Conservation (phyloP, 2,888 invertebrate genomes). For the Spicauda simplicius region DNA sequence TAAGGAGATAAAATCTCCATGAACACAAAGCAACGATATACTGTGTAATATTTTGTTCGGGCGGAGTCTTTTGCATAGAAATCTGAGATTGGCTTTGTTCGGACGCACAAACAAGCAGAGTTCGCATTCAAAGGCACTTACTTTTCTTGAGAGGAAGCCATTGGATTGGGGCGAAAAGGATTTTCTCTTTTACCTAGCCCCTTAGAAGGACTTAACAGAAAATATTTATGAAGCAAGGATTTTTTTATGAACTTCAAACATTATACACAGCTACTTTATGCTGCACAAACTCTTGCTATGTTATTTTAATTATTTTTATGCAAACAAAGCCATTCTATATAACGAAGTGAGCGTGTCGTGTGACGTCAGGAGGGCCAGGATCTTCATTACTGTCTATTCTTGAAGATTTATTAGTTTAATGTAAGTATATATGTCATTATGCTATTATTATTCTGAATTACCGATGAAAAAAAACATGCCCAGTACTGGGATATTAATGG, state of each 20-base stretch:
- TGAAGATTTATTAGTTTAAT: too few species aligned
- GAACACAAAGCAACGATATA: slow-evolving; percentile 67
- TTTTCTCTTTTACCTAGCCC: slow-evolving; percentile 20
- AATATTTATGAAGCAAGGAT: slow-evolving; percentile 21
- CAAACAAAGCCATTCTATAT: too few species aligned
- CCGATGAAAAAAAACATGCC: neutral
- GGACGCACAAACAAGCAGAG: slow-evolving; percentile 68
- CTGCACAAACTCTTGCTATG: neutral
- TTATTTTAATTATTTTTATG: neutral
- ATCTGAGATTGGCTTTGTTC: slow-evolving; percentile 73
- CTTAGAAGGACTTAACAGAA: slow-evolving; percentile 6
- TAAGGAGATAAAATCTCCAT: slow-evolving; percentile 65
- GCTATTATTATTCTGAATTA: too few species aligned
- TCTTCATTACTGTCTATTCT: too few species aligned
- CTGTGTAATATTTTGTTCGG: slow-evolving; percentile 68
- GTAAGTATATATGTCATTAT: too few species aligned
- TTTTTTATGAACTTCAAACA: slow-evolving; percentile 3
- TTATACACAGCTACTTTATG: neutral
- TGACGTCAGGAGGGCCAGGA: too few species aligned
- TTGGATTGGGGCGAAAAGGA: slow-evolving; percentile 41
- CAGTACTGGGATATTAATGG: neutral
- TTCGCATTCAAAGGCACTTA: slow-evolving; percentile 66
- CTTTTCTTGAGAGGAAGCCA: slow-evolving; percentile 46
- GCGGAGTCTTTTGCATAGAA: slow-evolving; percentile 70
- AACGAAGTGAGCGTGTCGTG: too few species aligned